Conservation (phyloP, 2,797 vertebrate species). For the Acipenser oxyrinchus region DNA sequence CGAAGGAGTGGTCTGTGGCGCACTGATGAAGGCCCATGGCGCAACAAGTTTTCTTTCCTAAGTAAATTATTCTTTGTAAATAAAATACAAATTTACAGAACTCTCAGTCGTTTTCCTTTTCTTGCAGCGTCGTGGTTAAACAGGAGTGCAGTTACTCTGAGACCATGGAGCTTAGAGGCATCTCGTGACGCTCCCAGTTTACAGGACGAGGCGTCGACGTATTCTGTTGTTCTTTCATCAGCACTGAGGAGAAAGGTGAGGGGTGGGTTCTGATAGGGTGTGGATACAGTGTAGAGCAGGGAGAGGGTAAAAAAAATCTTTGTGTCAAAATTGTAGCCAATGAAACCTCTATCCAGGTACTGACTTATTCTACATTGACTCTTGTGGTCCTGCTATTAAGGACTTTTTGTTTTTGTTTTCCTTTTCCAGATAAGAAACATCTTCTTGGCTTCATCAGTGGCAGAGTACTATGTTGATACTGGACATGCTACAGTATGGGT, state of each 20-base stretch:
- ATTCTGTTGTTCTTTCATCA: conserved; percentile 61
- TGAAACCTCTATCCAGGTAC: background rate
- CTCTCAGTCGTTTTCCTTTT: background rate
- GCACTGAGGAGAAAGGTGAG: conserved; percentile 72
- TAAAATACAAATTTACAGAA: background rate
- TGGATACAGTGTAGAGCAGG: background rate
- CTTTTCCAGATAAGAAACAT: conserved; percentile 67
- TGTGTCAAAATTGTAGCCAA: background rate
- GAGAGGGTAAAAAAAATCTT: background rate
- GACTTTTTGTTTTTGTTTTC: conserved; percentile 6
- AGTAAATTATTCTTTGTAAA: background rate
- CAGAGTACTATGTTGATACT: conserved; percentile 65
- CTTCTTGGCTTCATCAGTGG: conserved; percentile 65
- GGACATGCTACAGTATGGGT: conserved; percentile 79
- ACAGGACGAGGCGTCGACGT: conserved; percentile 57
- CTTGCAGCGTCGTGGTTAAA: conserved; percentile 56
- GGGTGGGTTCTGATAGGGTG: background rate
- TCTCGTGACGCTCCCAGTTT: conserved; percentile 63
- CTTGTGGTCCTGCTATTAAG: background rate
- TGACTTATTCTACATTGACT: background rate
- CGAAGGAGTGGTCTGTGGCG: too few relatives aligned
- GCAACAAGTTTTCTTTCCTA: background rate
- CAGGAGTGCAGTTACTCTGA: conserved; percentile 74
- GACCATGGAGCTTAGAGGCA: conserved; percentile 70
- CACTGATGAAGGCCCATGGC: too few relatives aligned